Evolutionary conservation across 1,140 invertebrate species (phyloP), one percentile per base, ranked within the genome.

Genomic region (Antheraea mylitta): DNA sequence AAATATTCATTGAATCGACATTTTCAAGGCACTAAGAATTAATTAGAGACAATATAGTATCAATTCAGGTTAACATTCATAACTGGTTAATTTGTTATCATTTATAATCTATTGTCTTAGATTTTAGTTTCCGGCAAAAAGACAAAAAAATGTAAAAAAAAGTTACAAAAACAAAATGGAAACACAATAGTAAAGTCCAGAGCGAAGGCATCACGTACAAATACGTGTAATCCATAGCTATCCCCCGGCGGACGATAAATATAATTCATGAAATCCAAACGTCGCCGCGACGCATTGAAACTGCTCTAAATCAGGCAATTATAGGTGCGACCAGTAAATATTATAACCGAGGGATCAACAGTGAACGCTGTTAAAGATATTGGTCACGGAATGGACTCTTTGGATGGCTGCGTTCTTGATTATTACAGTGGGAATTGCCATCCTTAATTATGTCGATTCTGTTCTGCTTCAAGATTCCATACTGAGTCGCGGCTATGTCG

Each of bases 301-400:
- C 81, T 80, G 87, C 87, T 77, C 77, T 83, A 85, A 89, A 91
- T 86, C 82, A 89, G 89, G 82, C 89, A 86, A 89, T 89, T 89
- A 88, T 87, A 87, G 86, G 87, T 86, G 85, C 77, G 80, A 81
- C 82, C 79, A 87, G 85, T 86, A 85, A 87, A 85, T 87, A 88
- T 86, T 85, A 81, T 84, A 84, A 85, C 78, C 72, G 76, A 72
- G 84, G 85, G 84, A 86, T 87, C 84, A 81, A 71, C 69, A 78
- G 76, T 71, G 67, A 74, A 70, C 70, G 72, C 69, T 74, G 74
- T 69, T 71, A 72, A 62, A 61, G 64, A 53, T 76, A 83, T 82
- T 71, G 64, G 64, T 69, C 72, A 61, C 74, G 66, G 67, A 75
- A 70, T 67, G 63, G 48, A 66, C 45, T 65, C 66, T 65, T 36